These are phyloP conservation scores for Polypterus senegalus DNA, from an alignment of 2,113 vertebrate genomes.

Conservation along the genomic window DNA sequence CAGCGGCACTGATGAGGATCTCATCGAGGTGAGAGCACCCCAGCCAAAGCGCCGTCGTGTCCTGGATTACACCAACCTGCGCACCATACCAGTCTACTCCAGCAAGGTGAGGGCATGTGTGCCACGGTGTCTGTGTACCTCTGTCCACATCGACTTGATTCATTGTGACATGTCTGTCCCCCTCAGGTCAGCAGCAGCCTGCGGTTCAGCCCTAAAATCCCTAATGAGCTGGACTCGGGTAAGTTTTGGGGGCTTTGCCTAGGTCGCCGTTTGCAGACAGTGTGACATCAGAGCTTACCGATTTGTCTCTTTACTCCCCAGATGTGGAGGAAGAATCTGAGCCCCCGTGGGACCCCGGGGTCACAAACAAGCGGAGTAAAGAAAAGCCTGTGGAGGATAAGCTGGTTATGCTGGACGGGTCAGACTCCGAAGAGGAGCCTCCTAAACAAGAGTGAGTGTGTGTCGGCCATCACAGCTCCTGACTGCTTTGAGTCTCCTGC, in stretches of 20 bases:
- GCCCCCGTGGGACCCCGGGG: conserved; percentile 17
- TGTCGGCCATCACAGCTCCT: background rate
- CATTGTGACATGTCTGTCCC: background rate
- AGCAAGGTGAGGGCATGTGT: conserved; percentile 32
- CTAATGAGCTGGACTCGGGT: background rate
- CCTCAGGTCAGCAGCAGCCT: background rate
- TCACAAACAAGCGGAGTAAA: conserved; percentile 5
- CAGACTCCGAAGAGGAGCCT: conserved; percentile 43
- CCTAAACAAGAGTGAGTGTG: conserved; percentile 20
- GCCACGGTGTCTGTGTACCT: background rate
- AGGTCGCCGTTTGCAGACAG: background rate
- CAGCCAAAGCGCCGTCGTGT: conserved; percentile 43
- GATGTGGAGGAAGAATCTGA: conserved; percentile 18
- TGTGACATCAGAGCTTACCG: background rate
- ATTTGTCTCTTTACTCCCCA: background rate
- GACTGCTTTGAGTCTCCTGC: background rate
- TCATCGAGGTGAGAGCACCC: conserved; percentile 12
- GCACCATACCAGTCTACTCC: conserved; percentile 45
- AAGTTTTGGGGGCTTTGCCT: background rate
- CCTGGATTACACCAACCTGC: conserved; percentile 35
- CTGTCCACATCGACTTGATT: background rate
- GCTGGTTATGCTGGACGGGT: conserved; percentile 4
- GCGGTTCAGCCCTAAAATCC: background rate
- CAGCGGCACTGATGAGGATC: conserved; percentile 16
- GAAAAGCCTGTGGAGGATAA: background rate